phyloP scores from a whole-genome alignment of 2,797 vertebrate genomes.

The Petrocephalus schoutedeni region DNA sequence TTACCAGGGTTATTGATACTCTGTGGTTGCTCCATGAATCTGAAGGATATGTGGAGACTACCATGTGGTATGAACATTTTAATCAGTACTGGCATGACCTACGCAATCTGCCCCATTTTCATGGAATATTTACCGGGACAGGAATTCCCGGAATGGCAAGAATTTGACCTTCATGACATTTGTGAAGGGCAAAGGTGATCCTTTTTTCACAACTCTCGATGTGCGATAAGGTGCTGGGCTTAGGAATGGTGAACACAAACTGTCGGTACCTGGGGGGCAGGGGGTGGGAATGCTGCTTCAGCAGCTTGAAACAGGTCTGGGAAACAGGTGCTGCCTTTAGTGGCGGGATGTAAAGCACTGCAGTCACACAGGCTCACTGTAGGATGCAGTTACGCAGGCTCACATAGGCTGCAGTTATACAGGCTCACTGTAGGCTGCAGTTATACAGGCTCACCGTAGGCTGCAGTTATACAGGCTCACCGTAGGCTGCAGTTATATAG shows the following conservation, averaged over 20 bases:
- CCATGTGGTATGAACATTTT: neutral
- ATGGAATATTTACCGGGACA: neutral
- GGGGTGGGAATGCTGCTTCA: no score
- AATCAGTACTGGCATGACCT: neutral
- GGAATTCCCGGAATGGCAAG: neutral
- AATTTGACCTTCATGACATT: slow-evolving; percentile 30
- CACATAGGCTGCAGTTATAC: no score
- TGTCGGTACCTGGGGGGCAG: neutral
- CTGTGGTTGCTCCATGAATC: neutral
- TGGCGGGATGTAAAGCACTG: neutral
- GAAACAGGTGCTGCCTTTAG: neutral
- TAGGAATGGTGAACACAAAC: neutral
- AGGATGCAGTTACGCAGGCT: no score
- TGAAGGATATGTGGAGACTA: neutral
- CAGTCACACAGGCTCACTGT: neutral
- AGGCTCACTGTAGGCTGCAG: no score
- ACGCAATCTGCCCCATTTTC: neutral
- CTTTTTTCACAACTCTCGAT: neutral
- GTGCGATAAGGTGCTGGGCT: neutral
- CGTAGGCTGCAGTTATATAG: neutral
- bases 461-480: no score
- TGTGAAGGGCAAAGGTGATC: neutral
- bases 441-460: no score
- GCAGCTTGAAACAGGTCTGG: no score
- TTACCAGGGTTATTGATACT: neutral